A percentile compares a stretch with the other conserved stretches of the same genome.
phyloP scores from a whole-genome alignment of 2,113 vertebrate species.

The Mystacornis crossleyi region DNA sequence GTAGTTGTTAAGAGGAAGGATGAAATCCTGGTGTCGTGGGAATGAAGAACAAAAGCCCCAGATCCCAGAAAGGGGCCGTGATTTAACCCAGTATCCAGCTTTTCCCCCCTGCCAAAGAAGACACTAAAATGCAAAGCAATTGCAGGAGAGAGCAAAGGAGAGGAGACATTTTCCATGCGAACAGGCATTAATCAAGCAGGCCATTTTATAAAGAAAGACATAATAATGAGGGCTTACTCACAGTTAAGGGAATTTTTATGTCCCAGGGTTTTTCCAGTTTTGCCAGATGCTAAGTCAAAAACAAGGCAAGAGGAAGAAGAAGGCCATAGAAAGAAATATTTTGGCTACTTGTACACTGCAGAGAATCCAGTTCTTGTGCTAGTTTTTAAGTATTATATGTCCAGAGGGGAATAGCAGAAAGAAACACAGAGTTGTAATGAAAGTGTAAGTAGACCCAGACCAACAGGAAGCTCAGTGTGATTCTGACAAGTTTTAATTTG shows the following conservation, averaged over 20 bases:
- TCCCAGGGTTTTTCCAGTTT: constrained; percentile 42
- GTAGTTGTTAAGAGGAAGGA: neutral
- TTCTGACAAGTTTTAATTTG: constrained; percentile 27
- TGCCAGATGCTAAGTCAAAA: constrained; percentile 26
- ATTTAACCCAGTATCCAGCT: neutral
- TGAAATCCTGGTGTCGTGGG: neutral
- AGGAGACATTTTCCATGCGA: constrained; percentile 25
- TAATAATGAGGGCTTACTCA: constrained; percentile 45
- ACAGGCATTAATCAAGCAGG: constrained; percentile 32
- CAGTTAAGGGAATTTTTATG: constrained; percentile 41
- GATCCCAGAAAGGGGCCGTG: neutral
- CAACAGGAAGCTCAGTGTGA: neutral
- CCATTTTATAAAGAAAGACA: neutral
- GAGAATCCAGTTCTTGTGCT: neutral
- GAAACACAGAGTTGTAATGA: neutral
- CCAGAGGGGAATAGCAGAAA: neutral
- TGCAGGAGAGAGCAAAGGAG: neutral
- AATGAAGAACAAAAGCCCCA: neutral
- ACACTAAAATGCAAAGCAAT: neutral
- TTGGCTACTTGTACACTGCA: neutral
- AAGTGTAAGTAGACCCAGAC: neutral
- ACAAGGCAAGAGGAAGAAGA: neutral
- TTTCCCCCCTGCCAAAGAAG: neutral
- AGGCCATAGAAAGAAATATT: neutral
- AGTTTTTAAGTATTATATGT: neutral